Percentiles rank a stretch among this genome's conserved stretches.
phyloP scores from a whole-genome alignment of 2,113 vertebrate genomes.

The Vicugna pacos region DNA sequence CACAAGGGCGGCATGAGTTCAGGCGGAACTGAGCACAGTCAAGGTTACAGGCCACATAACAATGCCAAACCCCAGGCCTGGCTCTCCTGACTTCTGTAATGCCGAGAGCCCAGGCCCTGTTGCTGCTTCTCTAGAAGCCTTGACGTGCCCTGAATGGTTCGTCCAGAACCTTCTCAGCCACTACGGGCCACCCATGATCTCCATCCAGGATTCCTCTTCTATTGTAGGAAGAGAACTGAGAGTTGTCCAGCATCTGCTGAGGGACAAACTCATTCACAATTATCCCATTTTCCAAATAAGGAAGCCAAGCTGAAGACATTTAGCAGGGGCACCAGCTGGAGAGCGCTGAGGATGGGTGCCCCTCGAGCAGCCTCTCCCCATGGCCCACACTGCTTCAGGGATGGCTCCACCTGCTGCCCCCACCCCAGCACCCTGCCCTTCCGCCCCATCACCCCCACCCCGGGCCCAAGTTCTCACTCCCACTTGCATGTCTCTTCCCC shows the following conservation, averaged over 20 bases:
- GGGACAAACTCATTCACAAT: not conserved
- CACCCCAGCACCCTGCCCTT: not conserved
- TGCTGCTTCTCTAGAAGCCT: not conserved
- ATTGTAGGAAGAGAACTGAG: not conserved
- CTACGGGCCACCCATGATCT: not conserved
- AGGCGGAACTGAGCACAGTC: not conserved
- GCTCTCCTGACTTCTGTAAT: not conserved
- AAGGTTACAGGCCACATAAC: not conserved
- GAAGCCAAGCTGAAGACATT: not conserved
- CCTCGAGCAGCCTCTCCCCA: too few relatives aligned
- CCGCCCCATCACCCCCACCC: not conserved
- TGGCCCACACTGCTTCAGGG: not conserved
- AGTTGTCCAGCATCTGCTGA: not conserved
- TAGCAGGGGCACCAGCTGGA: not conserved
- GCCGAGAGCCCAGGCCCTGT: not conserved
- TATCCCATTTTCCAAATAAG: not conserved
- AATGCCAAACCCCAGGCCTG: not conserved
- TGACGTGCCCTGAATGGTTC: not conserved
- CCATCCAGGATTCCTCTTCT: not conserved
- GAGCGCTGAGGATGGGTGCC: accelerated
- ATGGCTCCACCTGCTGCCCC: too few relatives aligned
- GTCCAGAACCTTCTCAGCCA: not conserved
- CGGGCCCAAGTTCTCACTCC: not conserved
- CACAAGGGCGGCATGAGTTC: not conserved
- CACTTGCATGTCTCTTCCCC: not conserved